These are phyloP conservation scores for Cygnus olor DNA, from an alignment of 2,797 vertebrate species.

Conservation along the genomic window DNA sequence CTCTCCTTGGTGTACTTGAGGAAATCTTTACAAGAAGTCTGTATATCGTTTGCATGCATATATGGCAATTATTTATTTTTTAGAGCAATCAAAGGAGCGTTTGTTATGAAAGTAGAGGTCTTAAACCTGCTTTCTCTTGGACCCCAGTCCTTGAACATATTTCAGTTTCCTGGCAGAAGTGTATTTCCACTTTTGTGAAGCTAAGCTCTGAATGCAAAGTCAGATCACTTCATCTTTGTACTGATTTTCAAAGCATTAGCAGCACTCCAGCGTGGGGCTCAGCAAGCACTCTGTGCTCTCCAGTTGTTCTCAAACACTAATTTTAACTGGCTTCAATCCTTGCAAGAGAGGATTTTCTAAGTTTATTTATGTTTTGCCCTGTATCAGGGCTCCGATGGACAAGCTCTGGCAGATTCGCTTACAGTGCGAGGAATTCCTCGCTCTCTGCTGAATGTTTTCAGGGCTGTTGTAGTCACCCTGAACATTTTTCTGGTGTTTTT, in stretches of 20 bases:
- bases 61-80: not conserved
- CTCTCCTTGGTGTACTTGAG: not conserved
- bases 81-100: not conserved
- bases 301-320: not conserved
- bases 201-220: not conserved
- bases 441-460: not conserved
- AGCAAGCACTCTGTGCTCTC: not conserved
- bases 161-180: slow-evolving; percentile 10
- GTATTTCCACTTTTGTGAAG: not conserved
- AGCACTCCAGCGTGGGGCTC: not conserved
- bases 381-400: not conserved
- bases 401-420: not conserved
- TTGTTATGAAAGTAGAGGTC: slow-evolving; percentile 16
- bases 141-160: slow-evolving; percentile 12
- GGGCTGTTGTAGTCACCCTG: not conserved
- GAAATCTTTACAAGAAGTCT: not conserved
- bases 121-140: slow-evolving; percentile 25
- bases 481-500: not conserved
- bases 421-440: not conserved
- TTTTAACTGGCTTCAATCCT: not conserved
- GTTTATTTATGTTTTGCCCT: not conserved
- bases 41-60: not conserved
- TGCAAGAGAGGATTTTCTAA: not conserved
- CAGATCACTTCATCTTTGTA: not conserved
- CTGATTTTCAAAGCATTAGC: slow-evolving; percentile 33